These are phyloP conservation scores for Margarornis squamiger DNA, from an alignment of 2,797 vertebrate genomes.

Conservation along the genomic window DNA sequence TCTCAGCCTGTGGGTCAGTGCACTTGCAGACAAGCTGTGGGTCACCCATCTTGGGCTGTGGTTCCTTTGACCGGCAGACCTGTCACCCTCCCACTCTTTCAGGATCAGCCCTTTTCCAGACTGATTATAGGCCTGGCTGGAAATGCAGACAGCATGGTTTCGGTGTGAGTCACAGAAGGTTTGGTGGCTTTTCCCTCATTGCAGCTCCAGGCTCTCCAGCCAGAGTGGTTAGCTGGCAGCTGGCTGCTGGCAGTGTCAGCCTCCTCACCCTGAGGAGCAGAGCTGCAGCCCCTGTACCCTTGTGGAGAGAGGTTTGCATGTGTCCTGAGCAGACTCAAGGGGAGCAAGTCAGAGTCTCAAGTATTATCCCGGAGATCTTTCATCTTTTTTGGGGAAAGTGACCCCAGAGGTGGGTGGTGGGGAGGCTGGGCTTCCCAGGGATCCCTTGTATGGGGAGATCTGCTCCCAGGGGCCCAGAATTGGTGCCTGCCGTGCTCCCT, in stretches of 20 bases:
- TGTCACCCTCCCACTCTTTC: background rate
- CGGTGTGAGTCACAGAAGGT: constrained; percentile 4
- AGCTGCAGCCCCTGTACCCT: background rate
- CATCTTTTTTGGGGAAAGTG: background rate
- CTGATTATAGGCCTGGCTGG: constrained; percentile 30
- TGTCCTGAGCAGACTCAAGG: background rate
- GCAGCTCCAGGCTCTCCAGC: background rate
- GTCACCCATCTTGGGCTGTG: background rate
- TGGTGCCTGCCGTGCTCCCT: rapidly evolving
- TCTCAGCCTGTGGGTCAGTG: rapidly evolving
- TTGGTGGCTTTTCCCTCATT: constrained; percentile 3
- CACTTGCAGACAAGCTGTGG: rapidly evolving
- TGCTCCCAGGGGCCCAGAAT: rapidly evolving
- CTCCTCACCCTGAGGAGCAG: background rate
- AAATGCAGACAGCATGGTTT: background rate
- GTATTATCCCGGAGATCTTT: background rate
- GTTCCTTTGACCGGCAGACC: background rate
- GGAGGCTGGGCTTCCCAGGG: background rate
- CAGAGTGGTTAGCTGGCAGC: background rate
- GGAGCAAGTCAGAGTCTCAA: background rate
- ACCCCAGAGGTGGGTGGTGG: background rate
- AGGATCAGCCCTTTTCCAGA: background rate
- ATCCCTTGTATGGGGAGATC: rapidly evolving
- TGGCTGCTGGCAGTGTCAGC: background rate
- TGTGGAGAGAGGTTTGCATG: background rate